Base-by-base conservation (phyloP, 2,113 vertebrate genomes). In the Leptobrachium leishanense region DNA sequence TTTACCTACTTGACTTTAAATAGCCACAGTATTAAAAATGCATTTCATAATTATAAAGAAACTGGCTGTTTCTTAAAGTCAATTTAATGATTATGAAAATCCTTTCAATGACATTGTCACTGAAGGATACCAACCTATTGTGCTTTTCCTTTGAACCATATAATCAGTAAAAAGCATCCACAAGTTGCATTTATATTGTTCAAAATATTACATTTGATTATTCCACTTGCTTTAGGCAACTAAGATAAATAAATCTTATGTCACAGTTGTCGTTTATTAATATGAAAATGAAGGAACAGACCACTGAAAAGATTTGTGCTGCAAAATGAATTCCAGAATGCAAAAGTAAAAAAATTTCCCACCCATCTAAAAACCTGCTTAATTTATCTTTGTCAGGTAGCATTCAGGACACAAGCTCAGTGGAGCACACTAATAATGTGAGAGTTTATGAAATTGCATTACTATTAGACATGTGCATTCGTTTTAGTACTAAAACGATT, bases 181-280 rank as follows among this genome's bases (percentile, higher is more conserved):
- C 12, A 74, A 83, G 69, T 77, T 70, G 82, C 74, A 82, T 81
- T 46, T 43, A 72, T 66, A 71, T 59, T 84, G 12, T 43, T 80
- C 53, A 62, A 77, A 84, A 64, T 43, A 77, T 77, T 77, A 68
- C 40, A 77, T 77, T 43, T 20, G 46, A 85, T 81, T 41, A 54
- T 63, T 68, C 74, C 76, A 76, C 78, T 42, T 77, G 75, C 82
- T 83, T 77, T 39, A 64, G 81, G 41, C 6, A 66, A 50, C 46
- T 68, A 74, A 59, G 59, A 11, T 79, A 83, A 15, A 77, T 31
- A 80, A 87, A 83, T 84, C 75, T 78, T n/a, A 75, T 83, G 82
- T 63, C 67, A 2, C 43, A 55, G 77, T 73, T 71, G 31, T 53
- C 71, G 83, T 83, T 84, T 75, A 80, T 66, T 81, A 75, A 82